These are phyloP conservation scores for Chloroceryle inda DNA, from an alignment of 2,797 vertebrate species.

Conservation along the genomic window DNA sequence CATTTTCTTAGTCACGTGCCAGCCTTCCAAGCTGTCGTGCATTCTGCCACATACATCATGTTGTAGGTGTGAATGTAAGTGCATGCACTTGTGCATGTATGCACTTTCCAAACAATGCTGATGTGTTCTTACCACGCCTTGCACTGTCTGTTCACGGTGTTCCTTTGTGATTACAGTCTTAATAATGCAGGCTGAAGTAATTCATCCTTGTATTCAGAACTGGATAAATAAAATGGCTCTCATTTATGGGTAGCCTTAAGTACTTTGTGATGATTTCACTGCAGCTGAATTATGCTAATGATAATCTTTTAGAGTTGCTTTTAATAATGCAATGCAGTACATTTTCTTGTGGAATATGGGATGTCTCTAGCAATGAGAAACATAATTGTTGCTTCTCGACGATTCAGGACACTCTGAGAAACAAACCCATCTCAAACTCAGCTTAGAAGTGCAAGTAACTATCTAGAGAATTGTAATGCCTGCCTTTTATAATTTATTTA, in stretches of 20 bases:
- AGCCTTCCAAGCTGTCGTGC: neutral
- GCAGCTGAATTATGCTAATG: neutral
- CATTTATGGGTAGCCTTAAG: neutral
- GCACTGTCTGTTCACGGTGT: neutral
- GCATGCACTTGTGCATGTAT: fast-evolving
- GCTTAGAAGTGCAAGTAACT: conserved; percentile 15
- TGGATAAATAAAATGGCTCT: neutral
- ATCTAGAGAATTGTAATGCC: neutral
- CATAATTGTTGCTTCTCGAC: neutral
- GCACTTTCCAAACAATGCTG: neutral
- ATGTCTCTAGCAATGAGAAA: neutral
- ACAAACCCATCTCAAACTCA: neutral
- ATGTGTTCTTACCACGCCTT: neutral
- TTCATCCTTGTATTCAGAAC: neutral
- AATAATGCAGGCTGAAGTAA: conserved; percentile 2
- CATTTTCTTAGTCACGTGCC: neutral
- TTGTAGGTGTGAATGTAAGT: neutral
- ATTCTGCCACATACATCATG: neutral
- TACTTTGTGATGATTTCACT: neutral
- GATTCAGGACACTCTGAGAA: neutral
- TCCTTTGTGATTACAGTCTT: neutral
- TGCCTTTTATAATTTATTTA: conserved; percentile 1
- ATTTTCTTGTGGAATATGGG: neutral
- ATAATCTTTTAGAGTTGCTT: neutral
- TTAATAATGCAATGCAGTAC: neutral